Percentiles rank a stretch among this genome's conserved stretches.
These are phyloP conservation scores for Nesidiocoris tenuis DNA, from an alignment of 2,888 invertebrate species.

Conservation along the genomic window DNA sequence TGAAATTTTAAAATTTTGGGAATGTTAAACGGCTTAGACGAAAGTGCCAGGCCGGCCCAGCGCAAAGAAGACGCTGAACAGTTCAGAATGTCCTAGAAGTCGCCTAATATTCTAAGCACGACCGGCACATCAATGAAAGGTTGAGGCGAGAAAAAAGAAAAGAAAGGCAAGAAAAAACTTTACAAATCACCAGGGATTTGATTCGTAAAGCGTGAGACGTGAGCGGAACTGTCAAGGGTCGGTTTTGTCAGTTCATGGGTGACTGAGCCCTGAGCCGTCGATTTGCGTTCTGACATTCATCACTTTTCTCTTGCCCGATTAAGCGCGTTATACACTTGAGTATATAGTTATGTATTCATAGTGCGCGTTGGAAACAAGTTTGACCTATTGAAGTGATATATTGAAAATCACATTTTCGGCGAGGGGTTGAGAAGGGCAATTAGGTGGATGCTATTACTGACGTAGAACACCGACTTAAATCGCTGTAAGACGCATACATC, in stretches of 20 bases:
- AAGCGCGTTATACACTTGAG: no score
- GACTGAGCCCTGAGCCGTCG: conserved; percentile 3
- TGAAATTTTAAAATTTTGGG: no score
- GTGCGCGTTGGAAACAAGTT: no score
- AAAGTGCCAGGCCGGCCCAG: neutral
- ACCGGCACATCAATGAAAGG: conserved; percentile 25
- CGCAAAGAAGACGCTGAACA: conserved; percentile 9
- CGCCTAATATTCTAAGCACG: conserved; percentile 34
- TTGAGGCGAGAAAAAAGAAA: conserved; percentile 1
- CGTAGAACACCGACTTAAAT: no score
- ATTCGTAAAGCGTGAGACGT: conserved; percentile 36
- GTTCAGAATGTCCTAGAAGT: conserved; percentile 1
- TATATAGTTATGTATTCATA: no score
- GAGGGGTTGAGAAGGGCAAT: no score
- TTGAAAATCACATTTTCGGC: no score
- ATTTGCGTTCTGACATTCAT: neutral
- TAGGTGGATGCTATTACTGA: no score
- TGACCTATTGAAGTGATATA: no score
- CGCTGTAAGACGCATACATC: no score
- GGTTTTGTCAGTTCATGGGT: conserved; percentile 29
- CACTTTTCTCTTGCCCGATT: no score
- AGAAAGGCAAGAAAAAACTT: conserved; percentile 6
- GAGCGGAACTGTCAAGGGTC: conserved; percentile 24
- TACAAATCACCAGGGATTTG: conserved; percentile 33
- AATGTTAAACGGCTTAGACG: no score